Base-by-base conservation (phyloP, 2,888 invertebrate species). In the Drosophila austrosaltans region DNA sequence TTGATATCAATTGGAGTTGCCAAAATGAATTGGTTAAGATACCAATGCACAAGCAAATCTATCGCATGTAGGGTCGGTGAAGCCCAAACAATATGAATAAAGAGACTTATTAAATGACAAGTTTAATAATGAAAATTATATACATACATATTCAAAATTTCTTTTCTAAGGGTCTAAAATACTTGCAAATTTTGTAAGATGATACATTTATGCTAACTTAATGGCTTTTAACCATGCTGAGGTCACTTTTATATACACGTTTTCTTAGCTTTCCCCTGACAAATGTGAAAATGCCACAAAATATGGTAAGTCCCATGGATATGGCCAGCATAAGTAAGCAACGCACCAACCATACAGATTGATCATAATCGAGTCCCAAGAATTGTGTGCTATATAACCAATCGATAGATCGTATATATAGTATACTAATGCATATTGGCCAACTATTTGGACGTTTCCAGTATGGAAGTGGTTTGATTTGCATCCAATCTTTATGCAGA, bases 1-100 rank as follows among this genome's bases (percentile, higher is more conserved):
- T 79, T 48, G 77, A 81, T 56, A 76, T 79, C 60, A 56, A 44
- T 2, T 79, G 82, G 82, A 60, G 69, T 4, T 69, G 62, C 5
- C 20, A n/a, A 12, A 79, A 70, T 5, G 1, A 72, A 3, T 40
- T 79, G 63, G 58, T 72, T 1, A 42, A 20, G 1, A 22, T 81
- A 0, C 3, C 16, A 8, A 1, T 10, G 28, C 82, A 76, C 25
- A 68, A 56, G 2, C 79, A 81, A 62, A 81, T 72, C 56, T 79
- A 54, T 68, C 82, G 79, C 59, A 74, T 79, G 82, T 72, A 79
- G 25, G 40, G 39, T 30, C 0, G 40, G 39, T 30, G 0, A 3
- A 7, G 3, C 61, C 5, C 2, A 44, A 44, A 22, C 36, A 40
- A 30, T 30, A 30, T 1, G 3, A 30, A 30, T 3, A 30, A 3